Conservation (phyloP, 2,888 invertebrate genomes). For the Ochropleura plecta region DNA sequence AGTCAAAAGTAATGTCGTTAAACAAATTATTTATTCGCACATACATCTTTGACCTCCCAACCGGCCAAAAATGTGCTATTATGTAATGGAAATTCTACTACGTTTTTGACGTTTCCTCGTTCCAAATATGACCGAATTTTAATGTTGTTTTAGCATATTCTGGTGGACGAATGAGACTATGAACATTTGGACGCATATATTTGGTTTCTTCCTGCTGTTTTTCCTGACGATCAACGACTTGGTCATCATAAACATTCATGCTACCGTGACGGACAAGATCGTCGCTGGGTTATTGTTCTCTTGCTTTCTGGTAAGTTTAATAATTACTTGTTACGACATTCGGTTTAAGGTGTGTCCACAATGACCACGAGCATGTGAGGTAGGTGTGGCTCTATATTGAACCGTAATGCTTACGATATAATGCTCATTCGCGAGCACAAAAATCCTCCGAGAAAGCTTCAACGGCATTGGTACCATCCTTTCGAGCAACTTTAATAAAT, state of each 20-base stretch:
- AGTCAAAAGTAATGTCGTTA: conserved; percentile 1
- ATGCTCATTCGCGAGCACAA: not conserved
- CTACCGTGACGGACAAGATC: conserved; percentile 95
- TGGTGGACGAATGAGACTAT: conserved; percentile 99
- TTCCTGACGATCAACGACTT: conserved; percentile 96
- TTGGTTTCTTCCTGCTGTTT: conserved; percentile 95
- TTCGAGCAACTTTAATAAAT: not conserved
- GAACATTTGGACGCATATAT: conserved; percentile 99
- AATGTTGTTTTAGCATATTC: conserved; percentile 93
- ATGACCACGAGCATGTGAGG: not conserved
- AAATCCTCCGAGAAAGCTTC: not conserved
- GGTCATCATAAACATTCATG: conserved; percentile 94
- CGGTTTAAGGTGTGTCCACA: conserved; percentile 5
- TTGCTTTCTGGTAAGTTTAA: conserved; percentile 95
- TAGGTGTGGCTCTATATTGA: not conserved
- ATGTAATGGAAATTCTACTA: conserved; percentile 43
- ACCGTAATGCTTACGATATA: not conserved
- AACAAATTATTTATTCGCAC: conserved; percentile 17
- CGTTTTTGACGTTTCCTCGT: conserved; percentile 29
- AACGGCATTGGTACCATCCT: not conserved
- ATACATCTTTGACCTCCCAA: conserved; percentile 40
- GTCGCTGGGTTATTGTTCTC: conserved; percentile 95
- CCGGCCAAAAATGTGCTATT: conserved; percentile 35
- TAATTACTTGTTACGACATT: conserved; percentile 29
- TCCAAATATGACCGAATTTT: conserved; percentile 41